These are phyloP conservation scores for Ictidomys tridecemlineatus DNA, from an alignment of 2,113 vertebrate genomes.

Conservation along the genomic window DNA sequence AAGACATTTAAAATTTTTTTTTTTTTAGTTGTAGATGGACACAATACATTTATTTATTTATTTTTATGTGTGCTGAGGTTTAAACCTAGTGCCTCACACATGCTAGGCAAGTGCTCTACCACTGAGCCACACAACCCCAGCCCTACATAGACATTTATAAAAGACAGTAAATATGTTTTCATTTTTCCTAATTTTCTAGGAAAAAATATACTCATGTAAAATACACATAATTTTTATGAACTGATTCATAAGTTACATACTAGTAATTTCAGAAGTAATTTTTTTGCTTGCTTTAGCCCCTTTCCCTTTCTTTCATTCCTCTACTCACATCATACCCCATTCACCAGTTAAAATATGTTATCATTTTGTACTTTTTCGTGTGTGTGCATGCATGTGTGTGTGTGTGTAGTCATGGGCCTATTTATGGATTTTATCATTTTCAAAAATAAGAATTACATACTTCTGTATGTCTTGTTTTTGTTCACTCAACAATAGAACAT, in stretches of 20 bases:
- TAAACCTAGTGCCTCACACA: no score
- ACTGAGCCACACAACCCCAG: no score
- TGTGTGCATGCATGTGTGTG: no score
- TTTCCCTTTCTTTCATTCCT: background rate
- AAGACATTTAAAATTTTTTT: no score
- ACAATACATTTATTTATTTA: no score
- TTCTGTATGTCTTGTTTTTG: background rate
- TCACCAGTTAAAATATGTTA: background rate
- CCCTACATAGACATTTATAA: background rate
- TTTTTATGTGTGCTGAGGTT: no score
- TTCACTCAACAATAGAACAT: background rate
- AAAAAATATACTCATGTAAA: conserved; percentile 1
- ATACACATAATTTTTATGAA: background rate
- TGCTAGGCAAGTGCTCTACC: no score
- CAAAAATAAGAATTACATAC: background rate
- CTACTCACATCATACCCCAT: background rate
- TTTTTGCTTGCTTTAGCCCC: background rate
- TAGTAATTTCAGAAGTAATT: background rate
- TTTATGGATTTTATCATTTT: background rate
- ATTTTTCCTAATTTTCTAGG: background rate
- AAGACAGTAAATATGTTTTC: background rate
- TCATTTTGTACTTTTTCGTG: background rate
- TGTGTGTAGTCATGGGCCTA: background rate
- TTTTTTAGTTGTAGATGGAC: no score
- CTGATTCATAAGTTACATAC: background rate